Percentiles rank a stretch among this genome's conserved stretches.
These are phyloP conservation scores for Epinotia bilunana DNA, from an alignment of 2,888 invertebrate genomes.

Conservation along the genomic window DNA sequence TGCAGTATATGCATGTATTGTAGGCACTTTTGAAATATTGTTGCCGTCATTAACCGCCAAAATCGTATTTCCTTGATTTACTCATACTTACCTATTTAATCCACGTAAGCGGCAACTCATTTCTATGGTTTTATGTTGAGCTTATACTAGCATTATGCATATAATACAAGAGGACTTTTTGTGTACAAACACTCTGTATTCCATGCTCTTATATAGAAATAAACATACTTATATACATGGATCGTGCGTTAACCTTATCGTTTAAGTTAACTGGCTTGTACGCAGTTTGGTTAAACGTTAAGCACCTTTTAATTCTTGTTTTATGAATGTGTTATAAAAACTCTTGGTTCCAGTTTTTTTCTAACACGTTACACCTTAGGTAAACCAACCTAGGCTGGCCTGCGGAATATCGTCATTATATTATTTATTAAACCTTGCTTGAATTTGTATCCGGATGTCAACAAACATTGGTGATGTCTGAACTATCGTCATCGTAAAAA, in stretches of 20 bases:
- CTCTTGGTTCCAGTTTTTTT: conserved; percentile 44
- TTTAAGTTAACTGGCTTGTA: conserved; percentile 49
- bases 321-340: conserved; percentile 54
- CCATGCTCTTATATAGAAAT: not conserved
- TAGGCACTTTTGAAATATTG: not conserved
- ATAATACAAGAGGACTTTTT: not conserved
- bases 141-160: not conserved
- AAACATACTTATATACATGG: not conserved
- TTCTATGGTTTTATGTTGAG: too few species aligned
- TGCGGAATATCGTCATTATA: not conserved
- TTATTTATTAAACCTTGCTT: not conserved
- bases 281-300: conserved; percentile 59
- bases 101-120: not conserved
- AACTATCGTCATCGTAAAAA: not conserved
- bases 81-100: not conserved
- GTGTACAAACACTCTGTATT: conserved; percentile 12
- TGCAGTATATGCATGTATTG: not conserved
- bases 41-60: not conserved
- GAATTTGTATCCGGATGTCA: not conserved
- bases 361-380: conserved; percentile 46
- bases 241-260: conserved; percentile 33
- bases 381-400: conserved; percentile 1
- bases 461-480: not conserved
- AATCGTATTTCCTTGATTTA: not conserved
- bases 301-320: conserved; percentile 62